Evolutionary conservation across 2,797 vertebrate genomes (phyloP).

Genomic region (Sebastiscus tertius): DNA sequence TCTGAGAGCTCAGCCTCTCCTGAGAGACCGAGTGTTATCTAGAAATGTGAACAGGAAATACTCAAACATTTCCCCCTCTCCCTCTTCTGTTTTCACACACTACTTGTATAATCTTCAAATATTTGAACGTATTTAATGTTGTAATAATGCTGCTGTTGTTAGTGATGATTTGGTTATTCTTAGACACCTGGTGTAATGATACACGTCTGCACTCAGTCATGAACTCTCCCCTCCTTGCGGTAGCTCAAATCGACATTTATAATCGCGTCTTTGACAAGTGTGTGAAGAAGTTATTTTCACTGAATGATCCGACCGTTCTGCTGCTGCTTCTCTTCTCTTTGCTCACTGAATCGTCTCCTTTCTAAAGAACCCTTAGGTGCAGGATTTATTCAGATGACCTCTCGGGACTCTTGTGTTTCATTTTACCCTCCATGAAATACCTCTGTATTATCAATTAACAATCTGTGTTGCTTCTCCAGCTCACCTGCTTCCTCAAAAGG

Average conservation of each 20-base stretch:
- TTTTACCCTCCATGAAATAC: background rate
- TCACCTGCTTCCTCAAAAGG: constrained; percentile 14
- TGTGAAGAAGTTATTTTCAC: background rate
- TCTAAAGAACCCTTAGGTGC: background rate
- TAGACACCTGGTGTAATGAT: background rate
- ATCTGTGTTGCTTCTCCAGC: constrained; percentile 5
- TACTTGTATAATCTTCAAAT: background rate
- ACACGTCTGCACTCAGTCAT: background rate
- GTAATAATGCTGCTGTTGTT: background rate
- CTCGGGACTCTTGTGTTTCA: background rate
- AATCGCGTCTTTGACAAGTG: background rate
- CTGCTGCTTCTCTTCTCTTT: background rate
- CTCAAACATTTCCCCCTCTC: background rate
- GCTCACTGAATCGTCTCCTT: background rate
- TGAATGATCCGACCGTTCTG: constrained; percentile 3
- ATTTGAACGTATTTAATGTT: background rate
- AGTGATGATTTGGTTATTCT: background rate
- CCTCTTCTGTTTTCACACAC: background rate
- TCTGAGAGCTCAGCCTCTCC: constrained; percentile 40
- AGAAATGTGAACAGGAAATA: constrained; percentile 71
- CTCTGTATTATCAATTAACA: background rate
- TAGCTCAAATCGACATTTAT: background rate
- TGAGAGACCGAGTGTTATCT: constrained; percentile 42
- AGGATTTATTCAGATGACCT: constrained; percentile 7
- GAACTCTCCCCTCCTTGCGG: background rate